Evolutionary conservation across 2,113 vertebrate genomes (phyloP).

Genomic region (Lepus americanus): DNA sequence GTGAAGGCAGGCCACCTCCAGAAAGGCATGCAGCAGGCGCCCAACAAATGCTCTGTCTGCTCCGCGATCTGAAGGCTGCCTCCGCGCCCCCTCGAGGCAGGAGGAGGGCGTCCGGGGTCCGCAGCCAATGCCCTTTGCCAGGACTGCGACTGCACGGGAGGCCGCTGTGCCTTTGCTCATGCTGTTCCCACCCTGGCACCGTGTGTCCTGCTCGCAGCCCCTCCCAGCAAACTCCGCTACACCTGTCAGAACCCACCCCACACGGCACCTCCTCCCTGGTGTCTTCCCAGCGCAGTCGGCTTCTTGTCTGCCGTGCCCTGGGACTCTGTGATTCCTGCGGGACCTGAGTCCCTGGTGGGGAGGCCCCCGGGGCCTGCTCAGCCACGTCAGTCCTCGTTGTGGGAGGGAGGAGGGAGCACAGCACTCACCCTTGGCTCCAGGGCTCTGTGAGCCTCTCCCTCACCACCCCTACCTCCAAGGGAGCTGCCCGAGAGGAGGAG

Average conservation of each 20-base stretch:
- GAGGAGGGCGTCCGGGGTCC: not conserved
- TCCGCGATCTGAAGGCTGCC: accelerated
- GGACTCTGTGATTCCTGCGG: not conserved
- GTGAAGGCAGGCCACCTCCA: not conserved
- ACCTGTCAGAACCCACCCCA: slow-evolving; percentile 23
- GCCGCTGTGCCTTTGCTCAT: not conserved
- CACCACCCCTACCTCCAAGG: not conserved
- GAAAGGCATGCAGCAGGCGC: not conserved
- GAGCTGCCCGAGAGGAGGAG: not conserved
- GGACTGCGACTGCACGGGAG: not conserved
- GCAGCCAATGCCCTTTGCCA: not conserved
- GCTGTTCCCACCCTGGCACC: not conserved
- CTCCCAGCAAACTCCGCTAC: not conserved
- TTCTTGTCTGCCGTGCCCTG: not conserved
- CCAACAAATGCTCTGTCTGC: not conserved
- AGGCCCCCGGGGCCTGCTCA: accelerated
- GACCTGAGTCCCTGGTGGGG: not conserved
- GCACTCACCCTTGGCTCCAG: not conserved
- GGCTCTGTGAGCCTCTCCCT: not conserved
- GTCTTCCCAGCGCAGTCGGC: not conserved
- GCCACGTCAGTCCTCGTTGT: not conserved
- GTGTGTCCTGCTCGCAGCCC: not conserved
- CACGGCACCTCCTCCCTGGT: not conserved
- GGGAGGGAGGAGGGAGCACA: not conserved
- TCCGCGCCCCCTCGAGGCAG: accelerated